Evolutionary conservation across 2,113 vertebrate genomes (phyloP).

Genomic region (Scopus umbretta): DNA sequence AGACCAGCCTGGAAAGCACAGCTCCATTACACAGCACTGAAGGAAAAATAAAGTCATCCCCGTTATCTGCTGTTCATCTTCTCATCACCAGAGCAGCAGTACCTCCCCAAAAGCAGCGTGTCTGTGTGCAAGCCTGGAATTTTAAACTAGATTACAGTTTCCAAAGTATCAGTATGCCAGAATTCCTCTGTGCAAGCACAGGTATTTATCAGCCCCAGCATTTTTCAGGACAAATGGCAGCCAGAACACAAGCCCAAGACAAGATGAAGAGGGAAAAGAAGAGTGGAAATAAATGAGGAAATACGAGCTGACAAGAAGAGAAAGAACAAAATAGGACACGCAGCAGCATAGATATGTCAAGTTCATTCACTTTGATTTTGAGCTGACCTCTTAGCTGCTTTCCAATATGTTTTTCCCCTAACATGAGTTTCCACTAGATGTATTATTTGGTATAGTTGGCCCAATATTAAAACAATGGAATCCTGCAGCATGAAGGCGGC

Average conservation of each 20-base stretch:
- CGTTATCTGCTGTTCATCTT: not conserved
- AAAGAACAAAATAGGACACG: not conserved
- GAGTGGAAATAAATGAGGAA: not conserved
- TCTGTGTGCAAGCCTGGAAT: not conserved
- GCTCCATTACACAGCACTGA: not conserved
- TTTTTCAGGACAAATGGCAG: not conserved
- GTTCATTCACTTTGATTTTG: conserved; percentile 14
- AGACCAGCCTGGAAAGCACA: not conserved
- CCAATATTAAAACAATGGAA: conserved; percentile 48
- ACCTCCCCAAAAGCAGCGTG: not conserved
- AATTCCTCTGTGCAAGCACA: conserved; percentile 1
- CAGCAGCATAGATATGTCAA: not conserved
- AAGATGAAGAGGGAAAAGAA: not conserved
- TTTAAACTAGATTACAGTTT: conserved; percentile 29
- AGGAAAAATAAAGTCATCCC: not conserved
- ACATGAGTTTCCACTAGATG: not conserved
- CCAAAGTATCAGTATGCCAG: not conserved
- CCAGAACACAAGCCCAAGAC: not conserved
- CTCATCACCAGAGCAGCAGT: not conserved
- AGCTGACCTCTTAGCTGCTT: conserved; percentile 4
- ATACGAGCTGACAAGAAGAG: not conserved
- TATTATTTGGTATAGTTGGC: conserved; percentile 12
- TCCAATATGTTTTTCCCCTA: conserved; percentile 18
- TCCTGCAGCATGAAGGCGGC: conserved; percentile 6
- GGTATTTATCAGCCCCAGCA: not conserved